Conservation (phyloP, 2,797 vertebrate genomes). For the Sebastes cheni region DNA sequence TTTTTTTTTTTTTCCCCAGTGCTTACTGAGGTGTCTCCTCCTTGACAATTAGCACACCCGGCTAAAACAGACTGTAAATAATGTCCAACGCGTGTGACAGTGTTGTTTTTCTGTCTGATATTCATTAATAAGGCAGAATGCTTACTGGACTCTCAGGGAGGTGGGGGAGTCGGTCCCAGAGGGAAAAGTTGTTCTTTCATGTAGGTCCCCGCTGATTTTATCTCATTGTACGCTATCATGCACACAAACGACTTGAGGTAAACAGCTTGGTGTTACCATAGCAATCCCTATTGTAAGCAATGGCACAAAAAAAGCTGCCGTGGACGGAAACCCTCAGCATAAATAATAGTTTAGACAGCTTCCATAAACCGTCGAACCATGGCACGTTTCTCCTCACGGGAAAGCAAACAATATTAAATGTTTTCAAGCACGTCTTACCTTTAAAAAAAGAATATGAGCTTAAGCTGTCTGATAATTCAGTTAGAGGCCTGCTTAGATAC, state of each 20-base stretch:
- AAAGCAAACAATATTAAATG: conserved; percentile 46
- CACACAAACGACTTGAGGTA: conserved; percentile 84
- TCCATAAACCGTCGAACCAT: conserved; percentile 57
- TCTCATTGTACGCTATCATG: conserved; percentile 83
- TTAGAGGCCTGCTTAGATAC: conserved; percentile 20
- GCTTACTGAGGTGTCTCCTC: conserved; percentile 76
- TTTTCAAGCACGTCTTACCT: conserved; percentile 37
- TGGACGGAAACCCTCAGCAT: conserved; percentile 70
- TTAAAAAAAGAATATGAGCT: conserved; percentile 35
- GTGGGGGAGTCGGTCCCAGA: conserved; percentile 73
- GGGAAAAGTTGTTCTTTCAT: conserved; percentile 84
- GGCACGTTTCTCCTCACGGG: conserved; percentile 44
- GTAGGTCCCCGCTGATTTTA: conserved; percentile 83
- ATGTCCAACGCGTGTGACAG: conserved; percentile 75
- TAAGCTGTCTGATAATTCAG: conserved; percentile 49
- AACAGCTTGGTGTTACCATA: conserved; percentile 85
- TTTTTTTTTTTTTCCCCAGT: conserved; percentile 47
- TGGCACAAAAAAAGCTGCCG: conserved; percentile 60
- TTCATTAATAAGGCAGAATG: conserved; percentile 83
- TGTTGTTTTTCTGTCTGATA: conserved; percentile 83
- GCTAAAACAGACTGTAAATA: conserved; percentile 79
- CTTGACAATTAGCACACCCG: conserved; percentile 80
- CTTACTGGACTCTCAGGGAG: conserved; percentile 76
- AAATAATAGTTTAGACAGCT: conserved; percentile 73
- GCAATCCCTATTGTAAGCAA: conserved; percentile 81